A percentile compares a stretch with the other conserved stretches of the same genome.
These are phyloP conservation scores for Cyrtonyx montezumae DNA, from an alignment of 2,113 vertebrate species.

Conservation along the genomic window DNA sequence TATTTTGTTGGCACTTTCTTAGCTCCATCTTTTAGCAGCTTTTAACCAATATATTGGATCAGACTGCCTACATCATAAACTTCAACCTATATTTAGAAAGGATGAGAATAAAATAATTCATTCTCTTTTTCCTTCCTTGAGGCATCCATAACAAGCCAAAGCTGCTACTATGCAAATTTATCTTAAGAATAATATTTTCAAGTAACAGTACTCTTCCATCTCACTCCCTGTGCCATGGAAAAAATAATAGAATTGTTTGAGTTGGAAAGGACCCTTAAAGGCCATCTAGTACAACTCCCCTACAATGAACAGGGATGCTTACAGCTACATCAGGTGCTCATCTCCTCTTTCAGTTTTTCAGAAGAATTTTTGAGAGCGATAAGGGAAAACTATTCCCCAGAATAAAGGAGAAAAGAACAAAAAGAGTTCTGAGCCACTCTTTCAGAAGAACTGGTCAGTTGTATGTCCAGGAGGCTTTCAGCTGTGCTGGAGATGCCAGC, in stretches of 20 bases:
- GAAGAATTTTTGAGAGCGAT: background rate
- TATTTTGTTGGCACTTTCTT: background rate
- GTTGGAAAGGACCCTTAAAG: no score
- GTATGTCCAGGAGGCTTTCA: background rate
- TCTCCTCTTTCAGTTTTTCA: background rate
- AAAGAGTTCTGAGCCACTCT: background rate
- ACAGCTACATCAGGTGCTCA: background rate
- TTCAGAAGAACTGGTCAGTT: background rate
- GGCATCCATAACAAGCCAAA: background rate
- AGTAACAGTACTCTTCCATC: background rate
- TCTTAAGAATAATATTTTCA: background rate
- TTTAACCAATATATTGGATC: background rate
- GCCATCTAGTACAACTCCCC: no score
- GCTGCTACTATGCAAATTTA: background rate
- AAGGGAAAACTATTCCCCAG: background rate
- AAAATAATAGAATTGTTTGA: background rate
- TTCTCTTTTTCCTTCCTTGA: background rate
- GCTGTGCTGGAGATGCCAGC: background rate
- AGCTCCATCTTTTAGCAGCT: background rate
- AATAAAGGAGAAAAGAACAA: background rate
- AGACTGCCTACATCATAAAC: background rate
- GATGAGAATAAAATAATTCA: background rate
- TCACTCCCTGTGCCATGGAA: accelerated
- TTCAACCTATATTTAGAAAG: background rate
- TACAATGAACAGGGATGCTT: no score